phyloP scores from a whole-genome alignment of 2,797 vertebrate species.

The Martes flavigula region DNA sequence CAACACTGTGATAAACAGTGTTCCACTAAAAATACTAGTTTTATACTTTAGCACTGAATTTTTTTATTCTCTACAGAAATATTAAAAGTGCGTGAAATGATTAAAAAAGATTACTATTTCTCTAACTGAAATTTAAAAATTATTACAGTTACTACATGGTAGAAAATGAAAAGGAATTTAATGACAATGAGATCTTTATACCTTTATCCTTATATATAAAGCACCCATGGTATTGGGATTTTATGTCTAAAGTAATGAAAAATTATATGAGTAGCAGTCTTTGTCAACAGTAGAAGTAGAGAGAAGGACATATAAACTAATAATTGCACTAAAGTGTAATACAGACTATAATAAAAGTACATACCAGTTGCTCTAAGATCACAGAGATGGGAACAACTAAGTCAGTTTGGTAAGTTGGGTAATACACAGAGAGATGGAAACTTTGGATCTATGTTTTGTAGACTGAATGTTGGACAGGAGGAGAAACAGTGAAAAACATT shows the following conservation, averaged over 20 bases:
- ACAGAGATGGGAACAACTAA: background rate
- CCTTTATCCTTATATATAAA: background rate
- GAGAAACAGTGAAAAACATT: background rate
- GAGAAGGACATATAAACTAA: background rate
- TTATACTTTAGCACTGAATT: background rate
- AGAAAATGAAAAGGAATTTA: constrained; percentile 28
- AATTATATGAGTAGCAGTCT: background rate
- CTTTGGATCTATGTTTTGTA: background rate
- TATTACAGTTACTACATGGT: background rate
- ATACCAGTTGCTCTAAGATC: background rate
- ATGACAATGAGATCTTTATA: background rate
- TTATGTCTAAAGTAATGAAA: background rate
- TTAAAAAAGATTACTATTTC: background rate
- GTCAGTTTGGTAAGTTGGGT: background rate
- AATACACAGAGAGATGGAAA: background rate
- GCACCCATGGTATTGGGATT: background rate
- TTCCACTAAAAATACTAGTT: background rate
- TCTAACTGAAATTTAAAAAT: constrained; percentile 34
- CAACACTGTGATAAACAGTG: background rate
- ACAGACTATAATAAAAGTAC: background rate
- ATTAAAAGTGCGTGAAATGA: background rate
- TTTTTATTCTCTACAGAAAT: background rate
- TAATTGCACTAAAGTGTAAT: background rate
- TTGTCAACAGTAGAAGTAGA: background rate
- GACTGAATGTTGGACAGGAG: background rate